Evolutionary conservation across 1,140 invertebrate species (phyloP).

Genomic region (Ridgeia piscesae): DNA sequence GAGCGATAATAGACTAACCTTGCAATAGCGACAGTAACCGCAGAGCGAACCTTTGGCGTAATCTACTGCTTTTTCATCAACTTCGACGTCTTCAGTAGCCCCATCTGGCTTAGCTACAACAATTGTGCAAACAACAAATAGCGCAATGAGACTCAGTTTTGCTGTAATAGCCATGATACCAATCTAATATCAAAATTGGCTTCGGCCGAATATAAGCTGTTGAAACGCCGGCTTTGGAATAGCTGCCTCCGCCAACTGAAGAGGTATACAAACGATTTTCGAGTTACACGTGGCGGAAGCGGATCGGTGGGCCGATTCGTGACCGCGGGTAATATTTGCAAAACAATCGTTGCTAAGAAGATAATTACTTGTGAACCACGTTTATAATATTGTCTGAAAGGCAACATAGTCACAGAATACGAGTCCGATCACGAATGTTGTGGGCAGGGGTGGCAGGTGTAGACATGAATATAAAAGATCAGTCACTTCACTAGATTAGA

Average conservation of each 20-base stretch:
- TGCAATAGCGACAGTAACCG: constrained; percentile 32
- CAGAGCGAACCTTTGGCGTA: constrained; percentile 32
- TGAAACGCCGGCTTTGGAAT: neutral
- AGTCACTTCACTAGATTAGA: too few relatives aligned
- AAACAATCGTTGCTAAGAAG: too few relatives aligned
- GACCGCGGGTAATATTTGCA: neutral
- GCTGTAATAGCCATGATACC: neutral
- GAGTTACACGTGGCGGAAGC: neutral
- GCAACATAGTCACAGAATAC: neutral
- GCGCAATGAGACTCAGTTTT: neutral
- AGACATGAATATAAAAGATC: too few relatives aligned
- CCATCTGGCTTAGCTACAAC: neutral
- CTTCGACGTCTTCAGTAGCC: constrained; percentile 13
- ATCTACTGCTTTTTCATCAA: constrained; percentile 19
- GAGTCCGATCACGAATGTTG: neutral
- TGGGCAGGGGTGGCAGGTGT: neutral
- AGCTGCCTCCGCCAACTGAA: neutral
- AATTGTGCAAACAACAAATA: neutral
- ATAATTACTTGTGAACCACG: too few relatives aligned
- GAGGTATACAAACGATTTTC: neutral
- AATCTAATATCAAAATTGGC: neutral
- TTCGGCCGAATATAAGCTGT: neutral
- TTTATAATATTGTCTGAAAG: neutral
- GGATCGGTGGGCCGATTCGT: neutral
- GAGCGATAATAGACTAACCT: constrained; percentile 16